Conservation (phyloP, 1,140 invertebrate species). For the Zophobas atratus region DNA sequence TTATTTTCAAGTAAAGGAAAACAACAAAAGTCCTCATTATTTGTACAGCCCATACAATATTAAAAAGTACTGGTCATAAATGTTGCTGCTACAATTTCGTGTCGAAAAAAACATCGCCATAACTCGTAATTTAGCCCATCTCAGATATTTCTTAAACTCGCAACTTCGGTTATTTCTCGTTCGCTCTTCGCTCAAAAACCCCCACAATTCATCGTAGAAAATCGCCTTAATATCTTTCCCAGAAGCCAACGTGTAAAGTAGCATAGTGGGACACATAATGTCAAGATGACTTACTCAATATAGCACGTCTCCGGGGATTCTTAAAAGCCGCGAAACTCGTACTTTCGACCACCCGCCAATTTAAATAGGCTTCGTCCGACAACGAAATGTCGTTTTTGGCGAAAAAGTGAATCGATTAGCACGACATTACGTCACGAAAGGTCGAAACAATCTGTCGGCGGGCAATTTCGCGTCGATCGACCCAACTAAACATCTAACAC, state of each 20-base stretch:
- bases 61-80: no score
- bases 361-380: neutral
- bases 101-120: no score
- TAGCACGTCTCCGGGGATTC: constrained; percentile 10
- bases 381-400: neutral
- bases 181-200: neutral
- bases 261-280: constrained; percentile 35
- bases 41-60: no score
- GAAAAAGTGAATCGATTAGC: no score
- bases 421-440: no score
- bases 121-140: neutral
- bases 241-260: constrained; percentile 37
- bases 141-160: neutral
- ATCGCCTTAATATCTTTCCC: constrained; percentile 33
- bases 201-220: constrained; percentile 23
- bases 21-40: no score
- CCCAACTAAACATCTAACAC: no score
- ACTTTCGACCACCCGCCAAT: constrained; percentile 9
- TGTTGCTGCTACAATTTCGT: no score
- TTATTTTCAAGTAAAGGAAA: no score
- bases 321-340: constrained; percentile 11
- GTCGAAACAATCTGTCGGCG: no score
- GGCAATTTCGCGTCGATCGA: no score
- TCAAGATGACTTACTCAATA: constrained; percentile 34
- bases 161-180: neutral